Evolutionary conservation across 2,888 invertebrate genomes (phyloP), one percentile per base, ranked within the genome.

Genomic region (Noctua comes): DNA sequence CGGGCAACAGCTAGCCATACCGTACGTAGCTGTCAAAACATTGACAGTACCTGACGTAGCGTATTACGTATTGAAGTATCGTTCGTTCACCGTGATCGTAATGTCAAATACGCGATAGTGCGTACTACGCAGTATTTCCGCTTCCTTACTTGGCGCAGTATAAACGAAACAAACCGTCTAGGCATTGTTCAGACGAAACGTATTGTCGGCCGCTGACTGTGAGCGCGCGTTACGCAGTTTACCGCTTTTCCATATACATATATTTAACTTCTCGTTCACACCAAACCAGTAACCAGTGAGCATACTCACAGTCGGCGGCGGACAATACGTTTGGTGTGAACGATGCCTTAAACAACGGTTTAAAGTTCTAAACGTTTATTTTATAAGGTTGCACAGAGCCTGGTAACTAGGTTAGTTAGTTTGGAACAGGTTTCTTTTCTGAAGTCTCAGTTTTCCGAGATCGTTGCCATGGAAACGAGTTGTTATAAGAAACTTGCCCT

Each of bases 101-200:
- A 88, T 90, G 81, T 71, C 68, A 87, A 90, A 86, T 78, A 87
- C 8, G 36, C 36, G 36, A 40, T 8, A 8, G 40, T 43, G 40
- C 40, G 76, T 68, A 66, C 73, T 72, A 65, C 31, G 59, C 76
- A 74, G 73, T 72, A 65, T 83, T 89, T 90, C 91, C 91, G 86
- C 88, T 87, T 90, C 91, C 91, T 84, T 82, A 80, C 76, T 80
- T 69, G 77, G 78, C 71, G 68, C 64, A 48, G 54, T 71, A 48
- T 68, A 65, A 40, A 62, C 54, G 16, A 43, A 70, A 64, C 48
- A 18, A 46, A 59, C 43, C 18, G 59, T 54, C 27, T 21, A 36
- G 36, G 36, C 3, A 36, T 36, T 36, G 36, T 36, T 36, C 36
- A 36, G 36, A 36, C 36, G 4, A 36, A 36, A 36, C 36, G 36